Evolutionary conservation across 2,888 invertebrate genomes (phyloP).

Genomic region (Caenorhabditis sp.): DNA sequence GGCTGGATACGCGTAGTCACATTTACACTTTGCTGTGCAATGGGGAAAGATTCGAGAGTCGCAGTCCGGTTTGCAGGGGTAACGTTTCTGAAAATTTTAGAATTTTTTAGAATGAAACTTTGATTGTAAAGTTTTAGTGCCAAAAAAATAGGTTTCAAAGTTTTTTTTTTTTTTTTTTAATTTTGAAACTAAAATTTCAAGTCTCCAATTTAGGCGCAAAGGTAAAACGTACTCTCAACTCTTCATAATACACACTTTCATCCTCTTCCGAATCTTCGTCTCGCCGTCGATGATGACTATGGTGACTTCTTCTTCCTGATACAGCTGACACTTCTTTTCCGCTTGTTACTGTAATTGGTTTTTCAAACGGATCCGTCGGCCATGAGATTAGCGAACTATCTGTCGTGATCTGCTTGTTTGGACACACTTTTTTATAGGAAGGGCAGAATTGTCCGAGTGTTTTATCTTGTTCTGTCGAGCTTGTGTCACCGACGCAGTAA

Average conservation of each 20-base stretch:
- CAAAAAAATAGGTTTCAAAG: too few species aligned
- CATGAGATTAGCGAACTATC: conserved; percentile 28
- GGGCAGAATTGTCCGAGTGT: conserved; percentile 29
- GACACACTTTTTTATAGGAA: conserved; percentile 29
- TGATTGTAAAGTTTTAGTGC: not conserved
- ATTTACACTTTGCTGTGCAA: conserved; percentile 65
- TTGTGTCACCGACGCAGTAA: conserved; percentile 18
- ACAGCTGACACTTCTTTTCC: not conserved
- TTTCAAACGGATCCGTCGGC: conserved; percentile 48
- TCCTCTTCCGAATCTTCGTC: conserved; percentile 31
- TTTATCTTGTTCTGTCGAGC: too few species aligned
- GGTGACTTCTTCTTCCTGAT: not conserved
- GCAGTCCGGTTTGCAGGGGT: conserved; percentile 64
- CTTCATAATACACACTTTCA: conserved; percentile 39
- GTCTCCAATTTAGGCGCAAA: too few species aligned
- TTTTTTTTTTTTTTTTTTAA: too few species aligned
- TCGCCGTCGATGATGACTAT: conserved; percentile 4
- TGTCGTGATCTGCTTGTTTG: conserved; percentile 8
- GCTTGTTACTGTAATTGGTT: conserved; percentile 21
- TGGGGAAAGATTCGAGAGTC: conserved; percentile 56
- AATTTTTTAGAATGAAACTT: not conserved
- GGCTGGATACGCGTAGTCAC: conserved; percentile 61
- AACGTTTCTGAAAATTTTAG: conserved; percentile 53
- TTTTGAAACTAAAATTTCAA: too few species aligned
- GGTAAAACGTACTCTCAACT: conserved; percentile 2